Conservation (phyloP, 2,888 invertebrate species). For the Drosophila kuntzei region DNA sequence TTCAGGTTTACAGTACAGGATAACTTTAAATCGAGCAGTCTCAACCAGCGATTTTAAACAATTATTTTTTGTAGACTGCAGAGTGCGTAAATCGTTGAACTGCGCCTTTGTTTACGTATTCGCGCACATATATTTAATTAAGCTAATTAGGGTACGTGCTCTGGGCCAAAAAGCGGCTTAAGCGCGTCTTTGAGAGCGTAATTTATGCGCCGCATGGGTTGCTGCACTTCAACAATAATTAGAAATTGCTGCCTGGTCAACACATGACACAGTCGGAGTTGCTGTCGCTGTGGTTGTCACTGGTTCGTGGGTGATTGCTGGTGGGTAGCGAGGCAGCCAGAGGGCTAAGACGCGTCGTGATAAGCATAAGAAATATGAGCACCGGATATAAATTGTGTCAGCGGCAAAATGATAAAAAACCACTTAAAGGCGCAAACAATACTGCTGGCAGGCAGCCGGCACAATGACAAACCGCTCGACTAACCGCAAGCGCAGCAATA, state of each 20-base stretch:
- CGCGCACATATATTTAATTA: conserved; percentile 82
- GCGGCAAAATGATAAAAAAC: conserved; percentile 84
- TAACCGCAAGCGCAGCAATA: conserved; percentile 74
- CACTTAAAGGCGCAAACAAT: conserved; percentile 84
- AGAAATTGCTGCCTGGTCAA: conserved; percentile 64
- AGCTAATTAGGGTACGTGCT: conserved; percentile 83
- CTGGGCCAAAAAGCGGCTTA: conserved; percentile 61
- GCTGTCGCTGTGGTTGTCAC: background rate
- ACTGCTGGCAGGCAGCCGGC: conserved; percentile 70
- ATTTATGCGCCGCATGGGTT: conserved; percentile 75
- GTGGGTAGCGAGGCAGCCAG: conserved; percentile 4
- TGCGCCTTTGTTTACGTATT: conserved; percentile 68
- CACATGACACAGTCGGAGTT: conserved; percentile 59
- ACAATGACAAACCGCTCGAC: conserved; percentile 82
- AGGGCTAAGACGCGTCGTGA: conserved; percentile 67
- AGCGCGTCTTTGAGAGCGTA: conserved; percentile 63
- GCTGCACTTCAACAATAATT: conserved; percentile 79
- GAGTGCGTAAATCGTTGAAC: conserved; percentile 56
- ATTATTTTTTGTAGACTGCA: conserved; percentile 5
- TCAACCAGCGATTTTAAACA: background rate
- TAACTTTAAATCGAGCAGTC: conserved; percentile 6
- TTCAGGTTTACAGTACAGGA: background rate
- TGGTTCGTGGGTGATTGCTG: conserved; percentile 3
- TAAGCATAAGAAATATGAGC: conserved; percentile 85
- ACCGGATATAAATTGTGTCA: conserved; percentile 85